A percentile compares a stretch with the other conserved stretches of the same genome.
These are phyloP conservation scores for Anoncus sp. DNA, from an alignment of 2,888 invertebrate genomes.

Conservation along the genomic window DNA sequence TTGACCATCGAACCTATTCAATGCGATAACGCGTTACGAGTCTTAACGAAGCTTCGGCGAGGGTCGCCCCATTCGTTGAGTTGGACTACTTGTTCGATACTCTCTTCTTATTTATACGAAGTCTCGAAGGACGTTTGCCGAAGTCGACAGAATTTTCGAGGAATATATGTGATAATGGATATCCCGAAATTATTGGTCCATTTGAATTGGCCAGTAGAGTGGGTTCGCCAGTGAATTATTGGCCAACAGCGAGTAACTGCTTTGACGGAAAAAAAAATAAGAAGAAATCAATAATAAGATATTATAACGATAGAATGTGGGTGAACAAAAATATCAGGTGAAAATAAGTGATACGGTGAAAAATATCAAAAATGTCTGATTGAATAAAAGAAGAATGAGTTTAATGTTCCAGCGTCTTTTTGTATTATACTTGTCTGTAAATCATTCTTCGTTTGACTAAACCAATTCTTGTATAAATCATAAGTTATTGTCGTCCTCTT, in stretches of 20 bases:
- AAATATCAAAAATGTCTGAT: too few relatives aligned
- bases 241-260: neutral
- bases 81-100: slow-evolving; percentile 47
- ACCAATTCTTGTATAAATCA: too few relatives aligned
- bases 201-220: neutral
- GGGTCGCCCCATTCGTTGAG: slow-evolving; percentile 52
- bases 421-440: too few relatives aligned
- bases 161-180: neutral
- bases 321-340: too few relatives aligned
- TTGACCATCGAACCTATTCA: slow-evolving; percentile 43
- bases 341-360: too few relatives aligned
- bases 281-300: neutral
- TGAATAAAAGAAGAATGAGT: too few relatives aligned
- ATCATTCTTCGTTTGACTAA: too few relatives aligned
- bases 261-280: neutral
- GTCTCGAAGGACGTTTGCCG: slow-evolving; percentile 11
- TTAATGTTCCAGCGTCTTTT: too few relatives aligned
- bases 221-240: neutral
- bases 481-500: too few relatives aligned
- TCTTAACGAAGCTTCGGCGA: slow-evolving; percentile 39
- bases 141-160: slow-evolving; percentile 8
- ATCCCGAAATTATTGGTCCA: neutral
- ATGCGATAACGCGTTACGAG: slow-evolving; percentile 35
- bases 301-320: too few relatives aligned
- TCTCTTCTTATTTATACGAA: slow-evolving; percentile 2